phyloP scores from a whole-genome alignment of 2,113 vertebrate genomes.

The Balaeniceps rex region DNA sequence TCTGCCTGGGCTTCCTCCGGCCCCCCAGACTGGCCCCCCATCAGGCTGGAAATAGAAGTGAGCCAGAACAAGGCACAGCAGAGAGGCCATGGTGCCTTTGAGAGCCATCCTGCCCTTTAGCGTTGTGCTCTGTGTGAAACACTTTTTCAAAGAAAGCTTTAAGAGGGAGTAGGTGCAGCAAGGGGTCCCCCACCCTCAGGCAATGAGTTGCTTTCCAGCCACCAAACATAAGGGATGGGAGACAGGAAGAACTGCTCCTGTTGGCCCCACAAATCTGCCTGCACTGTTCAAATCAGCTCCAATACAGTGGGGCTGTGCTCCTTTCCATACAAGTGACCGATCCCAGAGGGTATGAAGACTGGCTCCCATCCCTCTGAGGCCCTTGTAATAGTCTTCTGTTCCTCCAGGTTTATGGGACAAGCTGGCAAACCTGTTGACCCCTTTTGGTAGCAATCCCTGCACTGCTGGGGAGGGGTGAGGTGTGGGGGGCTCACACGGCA shows the following conservation, averaged over 20 bases:
- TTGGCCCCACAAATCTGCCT: not conserved
- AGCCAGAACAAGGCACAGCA: not conserved
- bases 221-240: not conserved
- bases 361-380: not conserved
- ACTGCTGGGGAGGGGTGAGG: not conserved
- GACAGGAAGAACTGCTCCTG: not conserved
- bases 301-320: fast-evolving
- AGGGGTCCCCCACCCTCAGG: not conserved
- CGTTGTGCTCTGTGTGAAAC: not conserved
- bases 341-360: not conserved
- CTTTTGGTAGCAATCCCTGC: not conserved
- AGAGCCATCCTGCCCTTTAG: not conserved
- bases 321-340: not conserved
- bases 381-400: not conserved
- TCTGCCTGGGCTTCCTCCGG: not conserved
- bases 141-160: not conserved
- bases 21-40: not conserved
- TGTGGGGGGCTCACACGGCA: not conserved
- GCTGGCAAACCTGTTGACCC: not conserved
- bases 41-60: not conserved
- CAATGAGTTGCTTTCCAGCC: not conserved
- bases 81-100: not conserved
- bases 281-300: not conserved
- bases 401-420: not conserved
- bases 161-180: not conserved